phyloP scores from a whole-genome alignment of 2,888 invertebrate genomes.

The Lordiphosa fenestrarum region DNA sequence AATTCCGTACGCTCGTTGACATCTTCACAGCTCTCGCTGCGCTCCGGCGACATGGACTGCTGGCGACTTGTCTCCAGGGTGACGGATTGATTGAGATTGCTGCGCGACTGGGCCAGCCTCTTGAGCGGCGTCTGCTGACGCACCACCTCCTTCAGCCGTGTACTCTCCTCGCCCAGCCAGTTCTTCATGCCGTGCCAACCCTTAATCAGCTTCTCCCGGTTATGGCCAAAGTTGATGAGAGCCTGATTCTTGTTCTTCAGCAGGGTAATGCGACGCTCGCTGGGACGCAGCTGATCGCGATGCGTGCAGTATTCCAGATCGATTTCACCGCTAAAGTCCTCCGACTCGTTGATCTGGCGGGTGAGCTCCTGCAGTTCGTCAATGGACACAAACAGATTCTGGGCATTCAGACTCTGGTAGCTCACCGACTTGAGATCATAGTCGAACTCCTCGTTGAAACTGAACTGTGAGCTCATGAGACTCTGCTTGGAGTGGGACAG shows the following conservation, averaged over 20 bases:
- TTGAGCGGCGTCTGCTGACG: conserved; percentile 79
- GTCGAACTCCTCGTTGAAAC: conserved; percentile 75
- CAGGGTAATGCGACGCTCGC: conserved; percentile 78
- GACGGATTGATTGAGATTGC: conserved; percentile 61
- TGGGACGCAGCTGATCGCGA: conserved; percentile 78
- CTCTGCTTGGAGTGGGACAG: conserved; percentile 53
- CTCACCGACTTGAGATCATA: conserved; percentile 79
- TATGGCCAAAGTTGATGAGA: conserved; percentile 77
- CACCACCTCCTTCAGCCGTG: conserved; percentile 77
- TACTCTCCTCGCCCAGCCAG: conserved; percentile 80
- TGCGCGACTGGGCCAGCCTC: conserved; percentile 70
- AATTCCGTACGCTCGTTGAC: conserved; percentile 57
- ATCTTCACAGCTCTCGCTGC: conserved; percentile 59
- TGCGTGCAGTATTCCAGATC: conserved; percentile 80
- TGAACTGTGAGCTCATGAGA: conserved; percentile 62
- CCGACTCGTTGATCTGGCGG: conserved; percentile 79
- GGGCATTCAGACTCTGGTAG: conserved; percentile 78
- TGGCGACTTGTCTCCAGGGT: conserved; percentile 23
- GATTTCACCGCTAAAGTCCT: conserved; percentile 77
- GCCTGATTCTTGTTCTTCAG: conserved; percentile 79
- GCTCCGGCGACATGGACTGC: conserved; percentile 53
- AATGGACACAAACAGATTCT: conserved; percentile 79
- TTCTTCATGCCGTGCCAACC: conserved; percentile 80
- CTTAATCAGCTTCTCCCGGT: conserved; percentile 78
- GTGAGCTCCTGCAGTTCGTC: conserved; percentile 80